These are phyloP conservation scores for Geococcyx californianus DNA, from an alignment of 2,113 vertebrate genomes.

Conservation along the genomic window DNA sequence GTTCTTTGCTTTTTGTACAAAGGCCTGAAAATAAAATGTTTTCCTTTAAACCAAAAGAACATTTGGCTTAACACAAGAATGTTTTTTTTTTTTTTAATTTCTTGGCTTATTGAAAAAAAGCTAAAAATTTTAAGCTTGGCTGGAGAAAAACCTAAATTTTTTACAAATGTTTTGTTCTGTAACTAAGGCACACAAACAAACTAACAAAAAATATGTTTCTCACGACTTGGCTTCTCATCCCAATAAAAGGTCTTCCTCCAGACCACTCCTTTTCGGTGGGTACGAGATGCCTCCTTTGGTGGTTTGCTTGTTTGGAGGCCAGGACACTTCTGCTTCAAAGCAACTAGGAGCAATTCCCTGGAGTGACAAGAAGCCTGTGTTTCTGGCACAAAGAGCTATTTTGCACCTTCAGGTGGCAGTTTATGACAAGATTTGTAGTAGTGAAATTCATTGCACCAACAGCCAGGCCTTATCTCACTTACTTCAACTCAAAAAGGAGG, in stretches of 20 bases:
- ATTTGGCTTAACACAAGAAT: not conserved
- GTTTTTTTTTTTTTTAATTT: not conserved
- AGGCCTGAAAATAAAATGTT: constrained; percentile 1
- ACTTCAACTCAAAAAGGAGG: not conserved
- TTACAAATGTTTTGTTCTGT: constrained; percentile 10
- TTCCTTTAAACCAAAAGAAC: constrained; percentile 1
- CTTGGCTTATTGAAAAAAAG: not conserved
- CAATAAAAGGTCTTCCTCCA: not conserved
- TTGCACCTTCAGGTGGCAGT: not conserved
- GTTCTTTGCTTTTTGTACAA: not conserved
- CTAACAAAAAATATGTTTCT: constrained; percentile 15
- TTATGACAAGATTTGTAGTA: not conserved
- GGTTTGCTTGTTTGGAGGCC: not conserved
- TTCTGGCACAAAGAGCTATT: not conserved
- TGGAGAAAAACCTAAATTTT: not conserved
- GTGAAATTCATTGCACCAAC: not conserved
- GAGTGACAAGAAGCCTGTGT: not conserved
- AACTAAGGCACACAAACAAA: constrained; percentile 17
- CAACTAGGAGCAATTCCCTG: not conserved
- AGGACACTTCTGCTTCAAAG: not conserved
- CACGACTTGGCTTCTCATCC: not conserved
- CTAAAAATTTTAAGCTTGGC: not conserved
- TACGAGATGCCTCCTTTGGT: not conserved
- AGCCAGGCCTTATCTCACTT: not conserved
- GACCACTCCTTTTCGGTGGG: not conserved